Base-by-base conservation (phyloP, 2,888 invertebrate species). In the Chymomyza amoena region DNA sequence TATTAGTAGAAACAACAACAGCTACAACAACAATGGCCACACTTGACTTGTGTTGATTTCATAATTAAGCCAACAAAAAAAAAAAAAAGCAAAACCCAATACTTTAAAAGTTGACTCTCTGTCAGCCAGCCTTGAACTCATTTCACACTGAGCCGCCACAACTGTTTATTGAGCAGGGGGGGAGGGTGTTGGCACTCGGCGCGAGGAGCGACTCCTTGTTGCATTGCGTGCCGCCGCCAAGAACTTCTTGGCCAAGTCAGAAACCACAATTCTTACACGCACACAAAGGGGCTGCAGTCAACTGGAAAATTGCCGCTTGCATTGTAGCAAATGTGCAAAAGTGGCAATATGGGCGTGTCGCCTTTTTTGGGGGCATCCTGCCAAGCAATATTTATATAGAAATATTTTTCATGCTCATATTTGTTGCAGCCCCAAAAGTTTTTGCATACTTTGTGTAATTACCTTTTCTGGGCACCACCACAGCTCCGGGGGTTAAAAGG, bases 181-280 rank as follows among this genome's bases (percentile, higher is more conserved):
- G 13, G 13, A 10, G 39, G 7, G 36, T 36, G 36, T 1, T 1
- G 6, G n/a, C n/a, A n/a, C 2, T 2, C 32, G 9, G 7, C 6
- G 32, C 13, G 13, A 13, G 39, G 2, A 45, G 39, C 13, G 15
- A 57, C 25, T 57, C 15, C 18, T 51, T 77, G 81, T 72, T 79
- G 79, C 77, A 79, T 83, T 83, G 83, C 83, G 83, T 83, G 85
- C 72, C 71, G 70, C 28, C 70, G 71, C 57, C 59, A 66, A 54
- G 20, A 54, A 54, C 32, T 32, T 7, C 15, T 54, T 78, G 80
- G 70, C 82, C 78, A 82, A 82, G 72, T 77, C 80, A 85, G 9
- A 77, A 75, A 75, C 80, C 80, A 65, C 85, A 85, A 85, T 79
- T 83, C 82, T 83, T 83, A 85, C 80, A 79, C 79, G 79, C 73